Base-by-base conservation (phyloP, 1,140 invertebrate species). In the Papilio machaon region DNA sequence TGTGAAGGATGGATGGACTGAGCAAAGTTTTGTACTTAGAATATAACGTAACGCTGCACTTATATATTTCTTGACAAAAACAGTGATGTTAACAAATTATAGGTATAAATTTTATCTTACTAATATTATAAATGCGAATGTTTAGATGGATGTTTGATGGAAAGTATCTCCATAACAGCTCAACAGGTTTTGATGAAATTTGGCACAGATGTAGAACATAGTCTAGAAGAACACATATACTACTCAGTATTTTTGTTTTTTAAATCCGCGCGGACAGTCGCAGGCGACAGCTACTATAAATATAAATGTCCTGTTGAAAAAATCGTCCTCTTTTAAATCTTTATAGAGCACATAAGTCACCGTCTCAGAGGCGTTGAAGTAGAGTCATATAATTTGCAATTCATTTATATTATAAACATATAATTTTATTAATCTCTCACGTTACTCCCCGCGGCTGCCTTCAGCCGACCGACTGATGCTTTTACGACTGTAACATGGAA, bases 361-460 rank as follows among this genome's bases (percentile, higher is more conserved):
- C 23, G 11, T 10, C 13, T 30, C 9, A 64, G n/a, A 38, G 19
- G 64, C 23, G 64, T 67, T 67, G 64, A 77, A 58, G 5, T 60
- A 30, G 52, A 17, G 19, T 52, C 19, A 52, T 54, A 60, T 17
- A 58, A 54, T 77, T 23, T 77, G 49, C 23, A 35, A 30, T 60
- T 54, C 67, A 38, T 64, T 79, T 43, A 43, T 78, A 78, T 64
- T 70, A 64, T 81, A 82, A 84, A 79, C 80, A 82, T 80, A 64
- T 70, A 82, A 79, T 75, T 82, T 81, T 80, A 84, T 84, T 81
- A 81, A 84, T 84, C 83, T 82, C 80, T 80, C 78, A 79, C 70
- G 73, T 77, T 82, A 70, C 75, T 30, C 81, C 80, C 75, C 75
- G 79, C 78, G 79, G 47, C 54, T 79, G 81, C 75, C 81, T 79